Conservation (phyloP, 35 echinoderm and acorn worm species). For the Ptychodera flava region DNA sequence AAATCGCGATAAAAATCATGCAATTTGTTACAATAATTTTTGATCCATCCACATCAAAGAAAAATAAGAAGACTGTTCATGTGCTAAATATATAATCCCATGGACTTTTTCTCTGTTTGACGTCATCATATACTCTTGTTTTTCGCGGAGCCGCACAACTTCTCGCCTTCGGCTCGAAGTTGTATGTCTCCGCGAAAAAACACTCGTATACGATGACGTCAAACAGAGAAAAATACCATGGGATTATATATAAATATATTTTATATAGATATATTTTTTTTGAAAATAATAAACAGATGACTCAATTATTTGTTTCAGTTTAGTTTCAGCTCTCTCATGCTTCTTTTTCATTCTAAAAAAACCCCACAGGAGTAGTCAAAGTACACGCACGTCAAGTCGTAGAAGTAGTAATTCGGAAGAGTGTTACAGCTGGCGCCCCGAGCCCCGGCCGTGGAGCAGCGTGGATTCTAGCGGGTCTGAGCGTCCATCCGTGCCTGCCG, state of each 20-base stretch:
- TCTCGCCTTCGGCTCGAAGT: too few relatives aligned
- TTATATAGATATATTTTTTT: neutral
- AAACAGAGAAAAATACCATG: too few relatives aligned
- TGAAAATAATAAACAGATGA: neutral
- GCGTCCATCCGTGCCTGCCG: constrained; percentile 60
- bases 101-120: too few relatives aligned
- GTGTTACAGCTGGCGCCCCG: neutral
- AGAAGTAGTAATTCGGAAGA: constrained; percentile 67
- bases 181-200: too few relatives aligned
- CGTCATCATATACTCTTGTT: too few relatives aligned
- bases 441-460: constrained; percentile 95
- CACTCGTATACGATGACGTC: too few relatives aligned
- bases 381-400: constrained; percentile 27
- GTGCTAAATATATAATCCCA: too few relatives aligned
- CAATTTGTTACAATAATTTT: too few relatives aligned
- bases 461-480: constrained; percentile 97
- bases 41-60: too few relatives aligned
- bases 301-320: neutral
- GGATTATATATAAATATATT: constrained; percentile 12
- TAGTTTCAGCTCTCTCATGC: neutral
- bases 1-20: too few relatives aligned
- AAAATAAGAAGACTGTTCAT: too few relatives aligned
- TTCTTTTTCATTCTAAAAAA: constrained; percentile 2
- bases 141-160: too few relatives aligned
- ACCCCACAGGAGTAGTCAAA: neutral